Percentiles rank a stretch among this genome's conserved stretches.
Conservation (phyloP, 1,140 invertebrate genomes). For the Laupala kohalensis region DNA sequence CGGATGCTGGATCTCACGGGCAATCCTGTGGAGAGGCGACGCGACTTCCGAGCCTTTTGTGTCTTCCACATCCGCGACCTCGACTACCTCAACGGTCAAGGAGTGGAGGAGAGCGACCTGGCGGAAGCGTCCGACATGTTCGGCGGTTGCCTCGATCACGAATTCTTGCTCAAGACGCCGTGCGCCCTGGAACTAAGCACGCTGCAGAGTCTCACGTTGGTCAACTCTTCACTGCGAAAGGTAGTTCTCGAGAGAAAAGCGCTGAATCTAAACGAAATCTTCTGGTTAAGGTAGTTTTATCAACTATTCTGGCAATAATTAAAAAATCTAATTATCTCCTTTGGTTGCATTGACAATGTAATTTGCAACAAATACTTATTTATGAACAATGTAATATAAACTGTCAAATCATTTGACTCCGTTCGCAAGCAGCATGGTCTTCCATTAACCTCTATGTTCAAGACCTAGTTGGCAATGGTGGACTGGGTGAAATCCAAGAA, state of each 20-base stretch:
- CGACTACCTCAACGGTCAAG: background rate
- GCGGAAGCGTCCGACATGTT: background rate
- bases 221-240: background rate
- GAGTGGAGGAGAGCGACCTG: background rate
- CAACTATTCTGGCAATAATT: too few relatives aligned
- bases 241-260: background rate
- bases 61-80: background rate
- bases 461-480: too few relatives aligned
- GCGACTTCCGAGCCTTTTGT: background rate
- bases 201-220: background rate
- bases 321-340: too few relatives aligned
- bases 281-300: too few relatives aligned
- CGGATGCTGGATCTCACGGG: background rate
- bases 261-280: too few relatives aligned
- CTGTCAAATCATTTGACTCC: too few relatives aligned
- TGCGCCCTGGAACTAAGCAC: background rate
- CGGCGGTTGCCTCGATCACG: background rate
- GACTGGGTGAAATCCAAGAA: too few relatives aligned
- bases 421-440: too few relatives aligned
- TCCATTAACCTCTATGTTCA: too few relatives aligned
- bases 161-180: background rate
- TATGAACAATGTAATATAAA: too few relatives aligned
- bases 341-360: too few relatives aligned
- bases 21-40: background rate
- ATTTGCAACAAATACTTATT: too few relatives aligned